phyloP scores from a whole-genome alignment of 2,888 invertebrate genomes.

The Nycteola revayana region DNA sequence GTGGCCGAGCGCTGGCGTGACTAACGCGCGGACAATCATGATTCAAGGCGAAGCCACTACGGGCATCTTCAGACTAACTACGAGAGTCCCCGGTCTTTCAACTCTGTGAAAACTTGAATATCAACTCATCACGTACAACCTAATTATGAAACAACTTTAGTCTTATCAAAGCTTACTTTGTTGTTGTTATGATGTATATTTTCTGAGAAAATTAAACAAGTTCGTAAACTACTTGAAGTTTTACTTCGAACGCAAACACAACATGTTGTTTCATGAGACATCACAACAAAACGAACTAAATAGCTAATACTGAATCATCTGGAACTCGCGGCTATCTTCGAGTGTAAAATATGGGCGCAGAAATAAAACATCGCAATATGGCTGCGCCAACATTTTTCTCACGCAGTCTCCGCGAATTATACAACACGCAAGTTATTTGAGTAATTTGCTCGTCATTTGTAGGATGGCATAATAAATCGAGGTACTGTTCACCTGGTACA shows the following conservation, averaged over 20 bases:
- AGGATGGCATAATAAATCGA: conserved; percentile 52
- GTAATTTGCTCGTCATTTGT: conserved; percentile 47
- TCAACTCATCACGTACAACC: conserved; percentile 7
- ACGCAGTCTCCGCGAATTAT: conserved; percentile 50
- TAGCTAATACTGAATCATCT: conserved; percentile 17
- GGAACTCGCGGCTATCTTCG: conserved; percentile 28
- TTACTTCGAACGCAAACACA: too few species aligned
- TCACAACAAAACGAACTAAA: conserved; percentile 11
- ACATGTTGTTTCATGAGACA: conserved; percentile 1
- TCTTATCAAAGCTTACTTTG: too few species aligned
- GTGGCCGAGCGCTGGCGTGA: conserved; percentile 49
- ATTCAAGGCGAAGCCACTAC: conserved; percentile 50
- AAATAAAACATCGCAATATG: conserved; percentile 57
- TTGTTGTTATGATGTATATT: conserved; percentile 2
- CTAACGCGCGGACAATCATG: conserved; percentile 57
- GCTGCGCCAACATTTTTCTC: conserved; percentile 57
- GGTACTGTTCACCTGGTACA: too few species aligned
- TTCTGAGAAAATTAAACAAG: background rate
- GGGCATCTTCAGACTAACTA: conserved; percentile 14
- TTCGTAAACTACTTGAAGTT: background rate
- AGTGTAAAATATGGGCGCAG: conserved; percentile 46
- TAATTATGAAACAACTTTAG: too few species aligned
- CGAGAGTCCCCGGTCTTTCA: conserved; percentile 35
- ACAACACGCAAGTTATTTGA: conserved; percentile 51
- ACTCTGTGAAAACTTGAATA: conserved; percentile 28